Percentiles rank a stretch among this genome's conserved stretches.
Evolutionary conservation across 2,113 vertebrate species (phyloP).

Genomic region (Ammospiza caudacuta): DNA sequence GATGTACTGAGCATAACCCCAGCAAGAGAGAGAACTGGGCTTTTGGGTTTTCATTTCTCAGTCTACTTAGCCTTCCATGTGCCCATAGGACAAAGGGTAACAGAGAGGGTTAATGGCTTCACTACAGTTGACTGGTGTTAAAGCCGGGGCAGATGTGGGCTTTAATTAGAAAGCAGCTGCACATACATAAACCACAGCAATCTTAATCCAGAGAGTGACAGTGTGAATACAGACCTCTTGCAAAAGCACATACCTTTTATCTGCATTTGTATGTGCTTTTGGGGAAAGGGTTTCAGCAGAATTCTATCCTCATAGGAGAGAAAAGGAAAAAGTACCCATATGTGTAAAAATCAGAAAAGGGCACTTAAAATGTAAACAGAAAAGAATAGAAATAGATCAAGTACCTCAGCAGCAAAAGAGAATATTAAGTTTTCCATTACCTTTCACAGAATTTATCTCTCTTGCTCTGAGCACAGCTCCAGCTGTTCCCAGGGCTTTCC

Average conservation of each 20-base stretch:
- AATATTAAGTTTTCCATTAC: constrained; percentile 68
- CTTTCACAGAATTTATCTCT: constrained; percentile 51
- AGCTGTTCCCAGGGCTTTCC: constrained; percentile 31
- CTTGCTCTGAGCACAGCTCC: background rate
- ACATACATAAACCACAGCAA: constrained; percentile 35
- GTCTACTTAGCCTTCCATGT: background rate
- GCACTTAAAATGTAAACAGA: constrained; percentile 66
- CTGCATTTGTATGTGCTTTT: constrained; percentile 2
- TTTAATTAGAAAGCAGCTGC: constrained; percentile 60
- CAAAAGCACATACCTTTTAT: constrained; percentile 19
- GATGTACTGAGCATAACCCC: background rate
- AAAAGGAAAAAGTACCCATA: constrained; percentile 19
- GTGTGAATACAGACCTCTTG: background rate
- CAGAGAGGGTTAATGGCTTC: constrained; percentile 30
- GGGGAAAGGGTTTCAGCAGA: background rate
- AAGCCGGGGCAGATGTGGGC: constrained; percentile 11
- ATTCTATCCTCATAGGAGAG: background rate
- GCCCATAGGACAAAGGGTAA: background rate
- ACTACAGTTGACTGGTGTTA: background rate
- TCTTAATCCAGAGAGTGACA: constrained; percentile 13
- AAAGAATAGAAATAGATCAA: constrained; percentile 68
- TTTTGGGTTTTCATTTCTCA: background rate
- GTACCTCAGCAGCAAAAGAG: constrained; percentile 64
- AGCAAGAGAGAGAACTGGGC: background rate
- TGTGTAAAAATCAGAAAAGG: constrained; percentile 42